phyloP scores from a whole-genome alignment of 2,888 invertebrate genomes.

The Dryomyza anilis region DNA sequence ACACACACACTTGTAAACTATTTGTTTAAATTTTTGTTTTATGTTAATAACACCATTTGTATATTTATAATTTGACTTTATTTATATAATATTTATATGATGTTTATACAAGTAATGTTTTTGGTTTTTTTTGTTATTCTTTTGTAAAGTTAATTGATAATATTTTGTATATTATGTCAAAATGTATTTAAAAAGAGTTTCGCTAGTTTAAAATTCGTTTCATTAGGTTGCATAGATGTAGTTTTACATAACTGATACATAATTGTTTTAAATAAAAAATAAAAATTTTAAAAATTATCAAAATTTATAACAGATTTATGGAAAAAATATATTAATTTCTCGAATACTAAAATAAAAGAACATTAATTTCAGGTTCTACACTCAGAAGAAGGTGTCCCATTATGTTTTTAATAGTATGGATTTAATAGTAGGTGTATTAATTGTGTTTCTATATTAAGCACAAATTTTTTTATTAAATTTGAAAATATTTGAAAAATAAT shows the following conservation, averaged over 20 bases:
- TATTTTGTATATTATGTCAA: constrained; percentile 31
- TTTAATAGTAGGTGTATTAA: too few species aligned
- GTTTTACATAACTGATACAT: constrained; percentile 12
- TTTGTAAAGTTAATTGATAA: constrained; percentile 28
- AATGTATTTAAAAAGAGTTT: constrained; percentile 49
- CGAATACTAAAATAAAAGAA: too few species aligned
- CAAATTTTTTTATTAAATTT: too few species aligned
- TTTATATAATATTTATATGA: constrained; percentile 29
- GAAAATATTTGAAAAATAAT: too few species aligned
- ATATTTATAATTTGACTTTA: constrained; percentile 21
- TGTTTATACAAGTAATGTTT: constrained; percentile 26
- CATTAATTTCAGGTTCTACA: too few species aligned
- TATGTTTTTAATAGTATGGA: too few species aligned
- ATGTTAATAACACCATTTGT: constrained; percentile 22
- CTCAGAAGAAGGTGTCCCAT: too few species aligned
- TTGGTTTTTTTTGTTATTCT: constrained; percentile 21
- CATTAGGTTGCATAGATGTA: constrained; percentile 45
- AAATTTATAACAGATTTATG: too few species aligned
- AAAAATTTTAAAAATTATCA: not conserved
- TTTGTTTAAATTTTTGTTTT: constrained; percentile 16
- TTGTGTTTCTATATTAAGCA: too few species aligned
- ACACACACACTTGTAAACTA: constrained; percentile 27
- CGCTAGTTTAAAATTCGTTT: constrained; percentile 61
- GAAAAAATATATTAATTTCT: too few species aligned
- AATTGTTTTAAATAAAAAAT: constrained; percentile 14